Percentiles rank a stretch among this genome's conserved stretches.
These are phyloP conservation scores for Sylvietta virens DNA, from an alignment of 2,113 vertebrate genomes.

Conservation along the genomic window DNA sequence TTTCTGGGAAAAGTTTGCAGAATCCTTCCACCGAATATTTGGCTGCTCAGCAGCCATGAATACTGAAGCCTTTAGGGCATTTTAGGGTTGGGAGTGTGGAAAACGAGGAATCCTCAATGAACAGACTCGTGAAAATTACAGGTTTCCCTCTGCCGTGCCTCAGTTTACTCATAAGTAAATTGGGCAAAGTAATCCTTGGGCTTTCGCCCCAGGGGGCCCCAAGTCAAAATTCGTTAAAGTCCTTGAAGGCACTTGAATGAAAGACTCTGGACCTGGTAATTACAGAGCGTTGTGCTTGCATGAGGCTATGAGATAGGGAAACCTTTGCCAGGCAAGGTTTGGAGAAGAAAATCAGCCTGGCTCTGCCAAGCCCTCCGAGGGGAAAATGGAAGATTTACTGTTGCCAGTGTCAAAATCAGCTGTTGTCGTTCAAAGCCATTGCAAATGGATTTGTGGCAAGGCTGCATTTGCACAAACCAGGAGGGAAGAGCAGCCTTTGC, in stretches of 20 bases:
- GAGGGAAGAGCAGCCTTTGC: background rate
- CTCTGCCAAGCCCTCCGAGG: constrained; percentile 10
- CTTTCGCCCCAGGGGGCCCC: constrained; percentile 1
- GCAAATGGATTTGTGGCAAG: constrained; percentile 48
- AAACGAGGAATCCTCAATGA: constrained; percentile 39
- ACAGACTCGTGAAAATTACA: constrained; percentile 57
- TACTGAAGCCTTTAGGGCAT: constrained; percentile 39
- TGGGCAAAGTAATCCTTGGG: constrained; percentile 26
- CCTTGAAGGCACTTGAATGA: constrained; percentile 57
- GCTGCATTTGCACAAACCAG: background rate
- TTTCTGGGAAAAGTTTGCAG: background rate
- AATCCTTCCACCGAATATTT: background rate
- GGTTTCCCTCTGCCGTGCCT: constrained; percentile 45
- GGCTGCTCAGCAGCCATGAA: constrained; percentile 26
- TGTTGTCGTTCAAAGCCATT: background rate
- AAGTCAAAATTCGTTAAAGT: constrained; percentile 51
- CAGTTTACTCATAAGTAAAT: constrained; percentile 63
- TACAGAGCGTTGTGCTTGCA: constrained; percentile 24
- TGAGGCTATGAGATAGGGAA: constrained; percentile 49
- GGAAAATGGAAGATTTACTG: constrained; percentile 10
- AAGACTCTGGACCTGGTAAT: constrained; percentile 37
- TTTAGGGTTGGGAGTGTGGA: constrained; percentile 43
- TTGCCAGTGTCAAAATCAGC: background rate
- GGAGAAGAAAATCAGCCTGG: constrained; percentile 24
- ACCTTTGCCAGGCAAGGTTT: constrained; percentile 24